These are phyloP conservation scores for Sorex fumeus DNA, from an alignment of 2,113 vertebrate genomes.

Conservation along the genomic window DNA sequence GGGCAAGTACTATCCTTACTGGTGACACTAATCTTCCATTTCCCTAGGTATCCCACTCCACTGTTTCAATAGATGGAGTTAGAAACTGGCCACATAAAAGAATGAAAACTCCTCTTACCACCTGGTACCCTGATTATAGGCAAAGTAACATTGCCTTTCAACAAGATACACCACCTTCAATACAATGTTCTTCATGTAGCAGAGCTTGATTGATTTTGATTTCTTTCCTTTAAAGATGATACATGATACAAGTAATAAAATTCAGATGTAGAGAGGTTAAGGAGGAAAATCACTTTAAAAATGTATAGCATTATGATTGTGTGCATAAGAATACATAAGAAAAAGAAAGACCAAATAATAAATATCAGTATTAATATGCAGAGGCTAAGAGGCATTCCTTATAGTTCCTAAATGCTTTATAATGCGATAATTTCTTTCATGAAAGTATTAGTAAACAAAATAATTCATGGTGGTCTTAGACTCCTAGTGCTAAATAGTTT, in stretches of 20 bases:
- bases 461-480: conserved; percentile 38
- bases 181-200: conserved; percentile 3
- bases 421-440: background rate
- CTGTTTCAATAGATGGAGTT: conserved; percentile 14
- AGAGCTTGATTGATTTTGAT: conserved; percentile 32
- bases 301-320: background rate
- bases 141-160: conserved; percentile 53
- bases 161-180: background rate
- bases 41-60: background rate
- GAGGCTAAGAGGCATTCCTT: conserved; percentile 40
- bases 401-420: conserved; percentile 49
- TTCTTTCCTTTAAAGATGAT: conserved; percentile 53
- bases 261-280: conserved; percentile 5
- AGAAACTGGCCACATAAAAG: background rate
- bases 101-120: background rate
- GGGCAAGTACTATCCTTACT: background rate
- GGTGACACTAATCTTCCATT: background rate
- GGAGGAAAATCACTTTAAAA: conserved; percentile 8
- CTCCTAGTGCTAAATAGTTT: conserved; percentile 44
- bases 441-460: conserved; percentile 58
- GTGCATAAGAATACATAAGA: background rate
- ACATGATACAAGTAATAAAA: conserved; percentile 28
- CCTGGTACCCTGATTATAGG: conserved; percentile 25
- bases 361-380: conserved; percentile 8
- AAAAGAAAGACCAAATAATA: conserved; percentile 39